Conservation (phyloP, 2,888 invertebrate genomes). For the Petrolisthes cinctipes region DNA sequence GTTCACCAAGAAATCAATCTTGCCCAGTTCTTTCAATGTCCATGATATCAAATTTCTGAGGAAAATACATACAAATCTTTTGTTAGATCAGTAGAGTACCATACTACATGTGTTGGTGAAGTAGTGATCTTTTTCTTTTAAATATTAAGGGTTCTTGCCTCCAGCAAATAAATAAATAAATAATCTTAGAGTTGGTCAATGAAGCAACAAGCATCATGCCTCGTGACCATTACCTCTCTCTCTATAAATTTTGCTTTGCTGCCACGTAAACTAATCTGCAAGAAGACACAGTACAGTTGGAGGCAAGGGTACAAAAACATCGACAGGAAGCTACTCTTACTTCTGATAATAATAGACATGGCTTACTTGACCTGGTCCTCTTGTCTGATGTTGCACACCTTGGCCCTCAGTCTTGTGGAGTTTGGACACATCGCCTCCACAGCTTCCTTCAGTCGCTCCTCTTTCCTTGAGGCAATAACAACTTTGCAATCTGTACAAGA, state of each 20-base stretch:
- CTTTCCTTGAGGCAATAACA: slow-evolving; percentile 72
- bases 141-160: no score
- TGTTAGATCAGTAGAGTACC: not conserved
- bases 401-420: slow-evolving; percentile 67
- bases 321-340: no score
- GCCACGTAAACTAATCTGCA: no score
- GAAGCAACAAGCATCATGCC: no score
- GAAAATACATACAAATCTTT: not conserved
- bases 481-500: slow-evolving; percentile 71
- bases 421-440: slow-evolving; percentile 68
- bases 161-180: no score
- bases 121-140: not conserved
- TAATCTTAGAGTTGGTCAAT: no score
- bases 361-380: slow-evolving; percentile 71
- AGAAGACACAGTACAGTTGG: no score
- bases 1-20: slow-evolving; percentile 72
- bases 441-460: slow-evolving; percentile 69
- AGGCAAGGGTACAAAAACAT: no score
- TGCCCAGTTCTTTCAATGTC: slow-evolving; percentile 67
- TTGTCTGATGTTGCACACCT: slow-evolving; percentile 72
- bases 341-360: no score
- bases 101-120: not conserved
- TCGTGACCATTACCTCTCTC: no score
- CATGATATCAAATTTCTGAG: slow-evolving; percentile 44
- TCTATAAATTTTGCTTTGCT: no score